These are phyloP conservation scores for Portunus trituberculatus DNA, from an alignment of 1,140 invertebrate genomes.

Conservation along the genomic window DNA sequence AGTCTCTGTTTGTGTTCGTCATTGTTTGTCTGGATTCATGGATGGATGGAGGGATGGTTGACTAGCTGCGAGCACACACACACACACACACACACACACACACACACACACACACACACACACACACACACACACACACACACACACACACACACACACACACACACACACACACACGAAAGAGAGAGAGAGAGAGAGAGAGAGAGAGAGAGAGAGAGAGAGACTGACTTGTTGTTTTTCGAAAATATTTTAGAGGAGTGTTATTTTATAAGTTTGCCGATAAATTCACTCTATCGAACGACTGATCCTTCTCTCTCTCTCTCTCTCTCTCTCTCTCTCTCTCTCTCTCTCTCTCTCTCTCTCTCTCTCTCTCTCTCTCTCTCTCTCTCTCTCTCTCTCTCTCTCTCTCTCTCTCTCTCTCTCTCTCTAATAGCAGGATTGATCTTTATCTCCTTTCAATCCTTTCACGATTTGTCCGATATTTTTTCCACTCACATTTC, in stretches of 20 bases:
- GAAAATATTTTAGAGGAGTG: not conserved
- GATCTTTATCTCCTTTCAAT: no score
- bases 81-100: no score
- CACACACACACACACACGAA: no score
- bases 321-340: not conserved
- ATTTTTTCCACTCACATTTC: no score
- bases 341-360: not conserved
- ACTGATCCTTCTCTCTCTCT: not conserved
- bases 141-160: not conserved
- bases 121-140: slow-evolving; percentile 1
- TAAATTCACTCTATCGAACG: not conserved
- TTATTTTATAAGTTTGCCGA: not conserved
- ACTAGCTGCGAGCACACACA: no score
- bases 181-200: no score
- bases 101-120: not conserved
- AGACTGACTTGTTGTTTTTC: not conserved
- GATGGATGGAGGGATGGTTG: no score
- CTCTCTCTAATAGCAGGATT: no score
- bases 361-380: not conserved
- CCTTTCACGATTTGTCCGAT: no score
- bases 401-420: not conserved
- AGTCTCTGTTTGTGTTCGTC: no score
- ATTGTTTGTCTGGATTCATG: no score
- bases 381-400: not conserved
- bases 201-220: no score